Evolutionary conservation across 2,113 vertebrate genomes (phyloP), one percentile per base, ranked within the genome.

Genomic region (Rattus rattus): DNA sequence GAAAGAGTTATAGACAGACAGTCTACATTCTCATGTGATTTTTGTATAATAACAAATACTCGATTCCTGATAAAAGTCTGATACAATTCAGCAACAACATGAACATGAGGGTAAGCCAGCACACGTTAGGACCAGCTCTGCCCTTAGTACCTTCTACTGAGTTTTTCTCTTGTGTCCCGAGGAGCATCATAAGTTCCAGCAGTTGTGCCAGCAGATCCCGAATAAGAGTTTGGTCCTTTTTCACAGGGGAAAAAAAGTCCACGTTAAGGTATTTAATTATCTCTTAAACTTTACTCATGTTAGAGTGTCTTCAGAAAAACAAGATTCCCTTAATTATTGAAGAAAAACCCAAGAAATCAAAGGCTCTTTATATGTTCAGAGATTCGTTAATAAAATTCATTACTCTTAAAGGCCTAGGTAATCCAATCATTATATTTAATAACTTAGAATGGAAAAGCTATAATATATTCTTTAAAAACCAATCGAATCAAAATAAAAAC

Each of bases 201-300:
- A 98, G 98, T 97, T 94, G 99, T 98, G 98, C 99, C 98, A 79
- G 99, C 97, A 98, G 99, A 99, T 99, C 99, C 99, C 99, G 98
- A 98, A 98, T 99, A 99, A 93, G 99, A 99, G 98, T 99, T 99
- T 98, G 99, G 98, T 98, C 99, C 99, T 99, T 99, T 98, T 96
- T 90, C 94, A 49, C 73, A 87, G 94, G 43, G 95, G 36, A 95
- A 30, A 96, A 90, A 83, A 86, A 43, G 20, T 52, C 79, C 33
- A 9, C 77, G 89, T 98, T 98, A 94, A 97, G 97, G 79, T 2
- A 47, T 0, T 0, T 49, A 77, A 8, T 36, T 26, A 39, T 43
- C 14, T 26, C 49, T 13, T 33, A 56, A 59, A 20, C 39, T 26
- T 8, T 2, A 54, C 36, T 83, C 39, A 28, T 0, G 43, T 61